Evolutionary conservation across 53 echinoderm and acorn worm species (phyloP).

Genomic region (Mesocentrotus franciscanus): DNA sequence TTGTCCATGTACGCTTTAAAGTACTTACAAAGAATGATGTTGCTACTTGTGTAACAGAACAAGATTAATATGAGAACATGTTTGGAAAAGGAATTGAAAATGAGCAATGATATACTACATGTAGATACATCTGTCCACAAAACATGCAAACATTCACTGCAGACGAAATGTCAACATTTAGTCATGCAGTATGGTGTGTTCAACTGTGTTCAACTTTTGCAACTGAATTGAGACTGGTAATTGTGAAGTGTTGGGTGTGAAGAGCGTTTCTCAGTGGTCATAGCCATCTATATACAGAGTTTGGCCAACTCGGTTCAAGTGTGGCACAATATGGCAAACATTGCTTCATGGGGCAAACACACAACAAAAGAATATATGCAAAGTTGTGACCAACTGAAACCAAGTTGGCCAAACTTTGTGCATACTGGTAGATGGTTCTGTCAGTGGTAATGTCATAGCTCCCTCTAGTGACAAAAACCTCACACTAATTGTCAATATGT

Average conservation of each 20-base stretch:
- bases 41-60: neutral
- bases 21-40: no score
- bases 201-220: neutral
- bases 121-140: neutral
- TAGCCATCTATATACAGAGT: no score
- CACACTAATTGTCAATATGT: neutral
- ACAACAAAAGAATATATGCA: no score
- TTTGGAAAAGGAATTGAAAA: neutral
- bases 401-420: no score
- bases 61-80: neutral
- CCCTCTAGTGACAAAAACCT: neutral
- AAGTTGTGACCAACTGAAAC: no score
- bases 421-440: no score
- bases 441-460: neutral
- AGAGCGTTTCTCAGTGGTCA: neutral
- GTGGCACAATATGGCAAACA: no score
- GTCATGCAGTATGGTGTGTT: neutral
- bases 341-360: no score
- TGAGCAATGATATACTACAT: neutral
- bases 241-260: neutral
- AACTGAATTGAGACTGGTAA: neutral
- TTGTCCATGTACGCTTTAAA: neutral
- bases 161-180: neutral
- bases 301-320: no score
- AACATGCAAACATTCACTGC: constrained; percentile 35